phyloP scores from a whole-genome alignment of 2,113 vertebrate species.

The Cebidichthys violaceus region DNA sequence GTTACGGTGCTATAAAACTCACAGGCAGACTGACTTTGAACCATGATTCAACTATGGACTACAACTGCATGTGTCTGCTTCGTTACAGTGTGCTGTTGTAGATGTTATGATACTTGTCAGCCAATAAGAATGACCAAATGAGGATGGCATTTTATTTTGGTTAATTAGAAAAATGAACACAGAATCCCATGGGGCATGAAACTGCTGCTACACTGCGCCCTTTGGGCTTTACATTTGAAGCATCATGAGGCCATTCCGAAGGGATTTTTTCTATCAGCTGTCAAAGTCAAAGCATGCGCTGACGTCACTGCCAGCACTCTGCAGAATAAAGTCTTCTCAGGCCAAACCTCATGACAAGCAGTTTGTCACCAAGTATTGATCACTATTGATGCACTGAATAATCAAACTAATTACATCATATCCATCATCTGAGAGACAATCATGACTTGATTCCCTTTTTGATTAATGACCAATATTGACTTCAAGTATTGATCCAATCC shows the following conservation, averaged over 20 bases:
- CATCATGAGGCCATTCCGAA: background rate
- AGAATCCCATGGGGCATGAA: background rate
- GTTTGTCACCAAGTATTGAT: constrained; percentile 18
- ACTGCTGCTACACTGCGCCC: background rate
- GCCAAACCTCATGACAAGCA: background rate
- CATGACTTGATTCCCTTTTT: background rate
- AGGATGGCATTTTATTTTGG: background rate
- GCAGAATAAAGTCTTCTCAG: background rate
- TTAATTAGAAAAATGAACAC: background rate
- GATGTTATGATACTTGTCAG: background rate
- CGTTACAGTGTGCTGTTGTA: background rate
- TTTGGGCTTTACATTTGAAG: background rate
- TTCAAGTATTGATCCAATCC: background rate
- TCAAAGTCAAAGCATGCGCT: background rate
- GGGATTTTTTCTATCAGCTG: background rate
- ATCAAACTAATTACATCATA: constrained; percentile 1
- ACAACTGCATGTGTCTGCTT: background rate
- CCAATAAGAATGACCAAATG: background rate
- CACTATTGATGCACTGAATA: background rate
- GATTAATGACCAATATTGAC: constrained; percentile 2
- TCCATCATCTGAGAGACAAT: background rate
- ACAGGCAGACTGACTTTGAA: background rate
- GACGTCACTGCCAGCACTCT: background rate
- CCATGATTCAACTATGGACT: background rate
- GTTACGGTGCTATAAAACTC: background rate